phyloP scores from a whole-genome alignment of 1,140 invertebrate genomes.

The Drosophila rufa region DNA sequence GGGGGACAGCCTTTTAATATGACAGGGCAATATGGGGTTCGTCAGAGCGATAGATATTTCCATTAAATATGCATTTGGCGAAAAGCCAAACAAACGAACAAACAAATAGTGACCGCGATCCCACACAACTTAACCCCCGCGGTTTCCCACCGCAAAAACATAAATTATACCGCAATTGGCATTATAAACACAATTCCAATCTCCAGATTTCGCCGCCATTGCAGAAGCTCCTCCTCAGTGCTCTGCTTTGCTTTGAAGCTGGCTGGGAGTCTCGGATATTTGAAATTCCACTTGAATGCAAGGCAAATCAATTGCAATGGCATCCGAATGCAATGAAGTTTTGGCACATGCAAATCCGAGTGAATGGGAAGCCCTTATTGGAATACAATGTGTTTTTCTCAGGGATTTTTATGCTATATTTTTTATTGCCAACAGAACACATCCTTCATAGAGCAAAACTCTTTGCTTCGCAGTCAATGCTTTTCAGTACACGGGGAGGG shows the following conservation, averaged over 20 bases:
- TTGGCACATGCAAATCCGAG: slow-evolving; percentile 64
- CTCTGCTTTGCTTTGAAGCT: slow-evolving; percentile 3
- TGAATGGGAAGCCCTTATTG: slow-evolving; percentile 36
- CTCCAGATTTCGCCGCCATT: slow-evolving; percentile 62
- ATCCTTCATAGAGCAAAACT: neutral
- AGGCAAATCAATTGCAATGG: slow-evolving; percentile 38
- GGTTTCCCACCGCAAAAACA: slow-evolving; percentile 66
- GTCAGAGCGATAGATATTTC: slow-evolving; percentile 23
- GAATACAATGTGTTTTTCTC: slow-evolving; percentile 31
- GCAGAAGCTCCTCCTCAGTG: slow-evolving; percentile 25
- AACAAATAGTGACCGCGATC: slow-evolving; percentile 59
- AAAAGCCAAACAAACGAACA: slow-evolving; percentile 5
- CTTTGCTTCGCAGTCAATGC: neutral
- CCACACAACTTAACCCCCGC: slow-evolving; percentile 49
- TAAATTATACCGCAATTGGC: slow-evolving; percentile 52
- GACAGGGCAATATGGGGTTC: neutral
- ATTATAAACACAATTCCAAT: slow-evolving; percentile 62
- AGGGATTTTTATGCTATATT: neutral
- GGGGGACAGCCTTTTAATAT: slow-evolving; percentile 22
- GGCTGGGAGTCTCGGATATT: slow-evolving; percentile 49
- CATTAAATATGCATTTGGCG: slow-evolving; percentile 45
- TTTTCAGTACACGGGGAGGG: neutral
- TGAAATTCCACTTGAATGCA: slow-evolving; percentile 58
- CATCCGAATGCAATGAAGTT: slow-evolving; percentile 57
- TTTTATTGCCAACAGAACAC: slow-evolving; percentile 1